A percentile compares a stretch with the other conserved stretches of the same genome.
Evolutionary conservation across 2,797 vertebrate species (phyloP).

Genomic region (Sarcophilus harrisii): DNA sequence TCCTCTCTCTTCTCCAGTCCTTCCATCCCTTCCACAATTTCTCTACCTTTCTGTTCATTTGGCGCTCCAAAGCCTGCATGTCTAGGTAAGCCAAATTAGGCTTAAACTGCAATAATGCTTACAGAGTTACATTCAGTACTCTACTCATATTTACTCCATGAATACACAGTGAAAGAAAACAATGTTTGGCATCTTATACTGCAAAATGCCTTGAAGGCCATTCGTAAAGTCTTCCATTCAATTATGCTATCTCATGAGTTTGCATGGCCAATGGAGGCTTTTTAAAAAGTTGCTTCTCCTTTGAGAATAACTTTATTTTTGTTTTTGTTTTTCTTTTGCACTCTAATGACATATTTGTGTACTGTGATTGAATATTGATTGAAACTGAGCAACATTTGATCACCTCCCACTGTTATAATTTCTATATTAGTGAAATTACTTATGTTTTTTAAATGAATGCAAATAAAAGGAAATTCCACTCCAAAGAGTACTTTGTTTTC

Average conservation of each 20-base stretch:
- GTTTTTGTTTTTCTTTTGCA: background rate
- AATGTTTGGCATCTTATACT: background rate
- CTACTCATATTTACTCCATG: background rate
- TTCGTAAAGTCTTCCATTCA: slow-evolving; percentile 52
- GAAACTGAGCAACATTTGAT: slow-evolving; percentile 60
- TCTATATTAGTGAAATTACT: slow-evolving; percentile 59
- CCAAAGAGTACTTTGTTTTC: background rate
- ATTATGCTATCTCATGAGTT: slow-evolving; percentile 40
- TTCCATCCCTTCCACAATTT: background rate
- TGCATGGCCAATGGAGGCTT: background rate
- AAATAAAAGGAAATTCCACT: background rate
- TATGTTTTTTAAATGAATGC: slow-evolving; percentile 40
- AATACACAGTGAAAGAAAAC: background rate
- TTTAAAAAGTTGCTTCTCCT: slow-evolving; percentile 38
- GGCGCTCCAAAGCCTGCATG: background rate
- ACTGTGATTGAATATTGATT: slow-evolving; percentile 77
- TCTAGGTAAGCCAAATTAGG: background rate
- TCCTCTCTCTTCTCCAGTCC: background rate
- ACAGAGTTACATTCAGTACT: background rate
- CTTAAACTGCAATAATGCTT: background rate
- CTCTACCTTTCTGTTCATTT: background rate
- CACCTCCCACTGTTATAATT: slow-evolving; percentile 52
- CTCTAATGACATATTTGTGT: slow-evolving; percentile 69
- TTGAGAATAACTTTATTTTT: slow-evolving; percentile 49
- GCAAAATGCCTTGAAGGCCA: slow-evolving; percentile 8